Conservation (phyloP, 1,140 invertebrate genomes). For the Himalopsyche phryganea region DNA sequence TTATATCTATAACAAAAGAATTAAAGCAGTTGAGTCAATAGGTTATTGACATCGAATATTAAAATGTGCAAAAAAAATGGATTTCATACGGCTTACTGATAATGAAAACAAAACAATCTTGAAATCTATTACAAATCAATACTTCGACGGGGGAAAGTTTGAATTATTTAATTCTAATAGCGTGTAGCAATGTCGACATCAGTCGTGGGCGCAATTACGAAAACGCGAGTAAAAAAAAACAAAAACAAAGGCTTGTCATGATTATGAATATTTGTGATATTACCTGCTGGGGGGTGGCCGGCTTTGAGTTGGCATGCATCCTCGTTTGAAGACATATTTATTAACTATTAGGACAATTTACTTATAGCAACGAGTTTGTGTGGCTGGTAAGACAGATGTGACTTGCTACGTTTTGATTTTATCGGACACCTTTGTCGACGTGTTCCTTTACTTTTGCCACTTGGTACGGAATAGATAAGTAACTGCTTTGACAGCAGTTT, state of each 20-base stretch:
- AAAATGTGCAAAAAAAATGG: no score
- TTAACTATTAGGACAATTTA: neutral
- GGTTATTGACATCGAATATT: no score
- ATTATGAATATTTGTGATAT: conserved; percentile 21
- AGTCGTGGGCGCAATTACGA: no score
- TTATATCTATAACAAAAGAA: no score
- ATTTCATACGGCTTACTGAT: no score
- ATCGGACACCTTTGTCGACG: no score
- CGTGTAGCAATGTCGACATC: neutral
- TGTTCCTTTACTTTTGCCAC: no score
- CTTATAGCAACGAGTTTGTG: neutral
- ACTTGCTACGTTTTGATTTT: no score
- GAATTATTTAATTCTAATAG: neutral
- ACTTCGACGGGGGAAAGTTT: neutral
- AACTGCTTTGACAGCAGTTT: no score
- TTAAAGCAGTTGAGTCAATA: no score
- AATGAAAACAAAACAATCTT: no score
- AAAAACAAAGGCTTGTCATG: neutral
- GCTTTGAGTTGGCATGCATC: conserved; percentile 68
- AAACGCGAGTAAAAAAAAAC: neutral
- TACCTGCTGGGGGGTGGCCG: conserved; percentile 83
- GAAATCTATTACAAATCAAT: neutral
- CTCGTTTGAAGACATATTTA: conserved; percentile 51
- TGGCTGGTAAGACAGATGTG: neutral
- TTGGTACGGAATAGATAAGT: no score